phyloP scores from a whole-genome alignment of 2,888 invertebrate genomes.

The Stratiomys singularior region DNA sequence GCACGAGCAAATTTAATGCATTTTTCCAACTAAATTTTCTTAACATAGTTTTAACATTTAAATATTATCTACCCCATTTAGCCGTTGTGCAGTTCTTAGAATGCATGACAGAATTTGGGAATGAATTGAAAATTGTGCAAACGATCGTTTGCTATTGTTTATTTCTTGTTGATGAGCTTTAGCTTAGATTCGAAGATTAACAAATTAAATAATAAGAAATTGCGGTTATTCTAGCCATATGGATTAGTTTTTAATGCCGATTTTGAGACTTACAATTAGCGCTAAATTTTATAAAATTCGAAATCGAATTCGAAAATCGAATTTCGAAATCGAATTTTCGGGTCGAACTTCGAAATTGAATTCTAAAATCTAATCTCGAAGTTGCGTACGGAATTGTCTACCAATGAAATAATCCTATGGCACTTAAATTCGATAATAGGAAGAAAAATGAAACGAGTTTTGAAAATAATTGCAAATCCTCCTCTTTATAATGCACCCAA shows the following conservation, averaged over 20 bases:
- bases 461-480: conserved; percentile 44
- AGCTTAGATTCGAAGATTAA: conserved; percentile 4
- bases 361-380: too few relatives aligned
- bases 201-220: too few relatives aligned
- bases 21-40: not conserved
- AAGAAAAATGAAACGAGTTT: too few relatives aligned
- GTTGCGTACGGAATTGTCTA: too few relatives aligned
- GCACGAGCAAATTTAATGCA: not conserved
- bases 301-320: too few relatives aligned
- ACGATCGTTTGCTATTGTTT: not conserved
- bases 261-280: too few relatives aligned
- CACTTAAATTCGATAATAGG: too few relatives aligned
- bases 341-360: too few relatives aligned
- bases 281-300: too few relatives aligned
- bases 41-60: not conserved
- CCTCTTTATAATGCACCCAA: conserved; percentile 32
- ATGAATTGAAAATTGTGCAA: not conserved
- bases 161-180: not conserved
- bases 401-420: too few relatives aligned
- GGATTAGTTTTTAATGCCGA: not conserved
- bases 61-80: not conserved
- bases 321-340: too few relatives aligned
- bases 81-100: conserved; percentile 20
- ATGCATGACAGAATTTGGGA: not conserved
- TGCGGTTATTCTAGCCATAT: conserved; percentile 32